A percentile compares a stretch with the other conserved stretches of the same genome.
These are phyloP conservation scores for Erythrocercus mccallii DNA, from an alignment of 2,113 vertebrate species.

Conservation along the genomic window DNA sequence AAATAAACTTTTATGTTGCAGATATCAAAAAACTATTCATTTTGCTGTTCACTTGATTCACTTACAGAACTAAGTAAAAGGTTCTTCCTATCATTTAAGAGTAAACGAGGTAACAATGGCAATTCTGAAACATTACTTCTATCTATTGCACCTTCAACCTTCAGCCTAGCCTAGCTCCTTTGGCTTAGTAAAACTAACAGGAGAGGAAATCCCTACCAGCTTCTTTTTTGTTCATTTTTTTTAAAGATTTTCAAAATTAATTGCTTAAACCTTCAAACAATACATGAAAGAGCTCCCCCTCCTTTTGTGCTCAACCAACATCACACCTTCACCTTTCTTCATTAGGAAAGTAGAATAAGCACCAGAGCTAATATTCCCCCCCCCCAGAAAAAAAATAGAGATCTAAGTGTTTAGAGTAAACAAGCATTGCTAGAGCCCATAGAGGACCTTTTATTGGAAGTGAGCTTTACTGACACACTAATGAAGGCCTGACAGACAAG, in stretches of 20 bases:
- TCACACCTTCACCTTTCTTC: slow-evolving; percentile 11
- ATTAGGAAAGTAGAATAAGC: slow-evolving; percentile 34
- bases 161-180: neutral
- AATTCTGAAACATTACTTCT: neutral
- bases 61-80: neutral
- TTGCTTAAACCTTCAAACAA: slow-evolving; percentile 25
- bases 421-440: neutral
- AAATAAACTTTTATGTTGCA: neutral
- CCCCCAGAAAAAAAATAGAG: neutral
- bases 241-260: slow-evolving; percentile 33
- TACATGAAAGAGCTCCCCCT: neutral
- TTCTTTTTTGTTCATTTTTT: slow-evolving; percentile 31
- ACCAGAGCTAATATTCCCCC: neutral
- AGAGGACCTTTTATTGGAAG: slow-evolving; percentile 28
- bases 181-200: neutral
- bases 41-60: neutral
- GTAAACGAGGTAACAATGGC: neutral
- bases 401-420: slow-evolving; percentile 1
- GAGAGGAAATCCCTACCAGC: neutral
- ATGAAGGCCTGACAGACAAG: slow-evolving; percentile 28
- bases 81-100: neutral
- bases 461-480: slow-evolving; percentile 43
- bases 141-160: neutral
- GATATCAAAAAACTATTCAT: neutral
- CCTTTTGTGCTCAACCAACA: neutral